Base-by-base conservation (phyloP, 2,113 vertebrate genomes). In the Sceloporus tristichus region DNA sequence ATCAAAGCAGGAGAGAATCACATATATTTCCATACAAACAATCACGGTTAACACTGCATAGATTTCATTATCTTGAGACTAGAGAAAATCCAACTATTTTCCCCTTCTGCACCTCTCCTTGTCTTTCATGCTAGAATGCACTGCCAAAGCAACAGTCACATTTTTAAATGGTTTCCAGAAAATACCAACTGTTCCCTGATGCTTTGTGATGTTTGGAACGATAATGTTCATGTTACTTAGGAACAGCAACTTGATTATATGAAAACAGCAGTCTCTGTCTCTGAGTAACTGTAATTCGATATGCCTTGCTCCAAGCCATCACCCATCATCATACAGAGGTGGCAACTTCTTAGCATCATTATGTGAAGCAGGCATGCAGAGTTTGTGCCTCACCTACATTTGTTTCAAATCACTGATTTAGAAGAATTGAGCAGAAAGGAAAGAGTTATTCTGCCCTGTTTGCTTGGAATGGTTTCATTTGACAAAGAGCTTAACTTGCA, bases 371-470 rank as follows among this genome's bases (percentile, higher is more conserved):
- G 73, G 66, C 25, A 59, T 56, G 38, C 38, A 74, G 7, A 87
- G 34, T 80, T 85, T 82, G 77, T 62, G 40, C 19, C 40, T 82
- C 38, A 78, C 38, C 86, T 85, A 85, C 21, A 54, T 88, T 84
- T 86, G 78, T 88, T 65, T 88, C 78, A 77, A 82, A 70, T 77
- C 62, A 86, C 62, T 83, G 71, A 27, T 54, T 88, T 59, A 85
- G 71, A 88, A 85, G 62, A 91, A 68, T 38, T 77, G 53, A 91
- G 48, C 74, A 34, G 42, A 68, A 56, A 65, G 54, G 78, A 87
- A 90, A 90, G 68, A 87, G 76, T 79, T 90, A 79, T 79, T 90
- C 66, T 90, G 53, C 34, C 40, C 80, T 83, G 66, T 90, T 86
- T 86, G 62, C 66, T 83, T 59, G 74, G 81, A 79, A 75, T 16